Evolutionary conservation across 2,113 vertebrate genomes (phyloP), one percentile per base, ranked within the genome.

Genomic region (Colossoma macropomum): DNA sequence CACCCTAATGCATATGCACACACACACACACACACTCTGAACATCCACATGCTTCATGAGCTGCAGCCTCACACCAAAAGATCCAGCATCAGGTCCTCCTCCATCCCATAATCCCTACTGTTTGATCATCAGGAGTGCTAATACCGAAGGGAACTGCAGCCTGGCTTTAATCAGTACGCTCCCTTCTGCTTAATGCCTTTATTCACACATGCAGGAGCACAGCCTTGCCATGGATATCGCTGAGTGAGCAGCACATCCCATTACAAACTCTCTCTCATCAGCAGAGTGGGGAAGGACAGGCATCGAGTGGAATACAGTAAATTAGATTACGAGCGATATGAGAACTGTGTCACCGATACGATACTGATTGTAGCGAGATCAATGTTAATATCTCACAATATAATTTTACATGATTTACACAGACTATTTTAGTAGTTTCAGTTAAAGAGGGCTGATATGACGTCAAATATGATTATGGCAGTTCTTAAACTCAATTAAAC

Each of bases 101-200:
- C 68, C 63, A 84, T 79, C 82, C 75, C 69, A 79, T 73, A 73
- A 84, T 73, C 82, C n/a, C 27, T 17, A 32, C 25, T 84, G 56
- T 73, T 79, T 84, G 82, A 84, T 79, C 75, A 72, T 77, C 62
- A 81, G 25, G 75, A 77, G 56, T 11, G 15, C 66, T 77, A 80
- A 81, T 85, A 74, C 48, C 27, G 62, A 75, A 76, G 70, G 73
- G 66, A 72, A 63, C 45, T 19, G 19, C 54, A 70, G 65, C 30
- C 41, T 65, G 65, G 23, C 32, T 77, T 73, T 80, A 85, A 81
- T 78, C 82, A 72, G 73, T 23, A 63, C 65, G 52, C 52, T 28
- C 6, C 80, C 41, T 52, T 50, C 38, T 21, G 50, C 38, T 17
- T 74, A 68, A 54, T 30, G 69, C 75, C 27, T 68, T 30, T 30